Evolutionary conservation across 1,140 invertebrate species (phyloP).

Genomic region (Wasmannia auropunctata): DNA sequence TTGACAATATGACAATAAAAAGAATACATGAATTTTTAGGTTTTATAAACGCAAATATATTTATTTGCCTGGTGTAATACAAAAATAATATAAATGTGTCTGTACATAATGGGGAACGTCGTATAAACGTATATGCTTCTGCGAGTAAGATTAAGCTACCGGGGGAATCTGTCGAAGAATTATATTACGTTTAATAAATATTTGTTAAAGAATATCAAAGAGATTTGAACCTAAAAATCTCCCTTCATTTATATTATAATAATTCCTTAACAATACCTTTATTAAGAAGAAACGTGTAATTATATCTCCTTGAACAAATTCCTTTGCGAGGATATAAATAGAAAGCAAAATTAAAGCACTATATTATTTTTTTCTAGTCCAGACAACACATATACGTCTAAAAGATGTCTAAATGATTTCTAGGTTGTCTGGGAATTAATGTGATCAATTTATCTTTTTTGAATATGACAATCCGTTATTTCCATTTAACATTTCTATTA

Average conservation of each 20-base stretch:
- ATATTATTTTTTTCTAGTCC: too few species aligned
- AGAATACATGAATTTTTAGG: not conserved
- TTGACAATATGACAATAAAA: constrained; percentile 4
- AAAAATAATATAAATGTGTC: constrained; percentile 15
- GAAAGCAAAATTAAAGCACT: not conserved
- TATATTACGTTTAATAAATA: constrained; percentile 47
- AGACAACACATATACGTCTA: too few species aligned
- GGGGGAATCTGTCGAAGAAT: constrained; percentile 9
- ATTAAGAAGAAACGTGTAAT: not conserved
- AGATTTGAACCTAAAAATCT: not conserved
- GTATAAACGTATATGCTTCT: constrained; percentile 18
- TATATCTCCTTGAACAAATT: not conserved
- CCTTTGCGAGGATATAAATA: not conserved
- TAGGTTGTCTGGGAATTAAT: too few species aligned
- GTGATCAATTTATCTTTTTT: not conserved
- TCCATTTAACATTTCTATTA: not conserved
- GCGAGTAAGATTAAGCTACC: constrained; percentile 16
- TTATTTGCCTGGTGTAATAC: constrained; percentile 30
- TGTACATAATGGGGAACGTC: constrained; percentile 1
- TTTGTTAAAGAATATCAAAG: constrained; percentile 33
- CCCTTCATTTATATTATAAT: not conserved
- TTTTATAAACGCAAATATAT: constrained; percentile 27
- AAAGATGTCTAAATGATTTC: too few species aligned
- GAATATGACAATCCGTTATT: not conserved
- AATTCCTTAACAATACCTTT: not conserved